phyloP scores from a whole-genome alignment of 2,113 vertebrate species.

The Notothenia coriiceps region DNA sequence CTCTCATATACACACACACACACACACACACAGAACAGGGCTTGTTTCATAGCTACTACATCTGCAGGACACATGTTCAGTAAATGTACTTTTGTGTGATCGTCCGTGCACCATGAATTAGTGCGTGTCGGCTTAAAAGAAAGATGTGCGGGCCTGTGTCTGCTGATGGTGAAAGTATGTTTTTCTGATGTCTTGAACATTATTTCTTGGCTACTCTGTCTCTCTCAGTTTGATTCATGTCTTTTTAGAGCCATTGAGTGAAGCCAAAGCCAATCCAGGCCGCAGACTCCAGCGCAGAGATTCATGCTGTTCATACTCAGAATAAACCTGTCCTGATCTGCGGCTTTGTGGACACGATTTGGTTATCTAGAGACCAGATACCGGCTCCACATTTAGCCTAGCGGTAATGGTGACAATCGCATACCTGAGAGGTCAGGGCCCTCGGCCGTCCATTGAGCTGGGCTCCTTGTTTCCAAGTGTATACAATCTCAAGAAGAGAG shows the following conservation, averaged over 20 bases:
- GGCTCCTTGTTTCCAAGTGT: background rate
- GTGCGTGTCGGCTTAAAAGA: constrained; percentile 60
- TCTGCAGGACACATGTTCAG: constrained; percentile 82
- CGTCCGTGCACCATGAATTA: constrained; percentile 59
- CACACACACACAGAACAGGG: constrained; percentile 65
- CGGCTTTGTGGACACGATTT: constrained; percentile 47
- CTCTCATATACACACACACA: constrained; percentile 57
- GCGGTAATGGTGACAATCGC: constrained; percentile 7
- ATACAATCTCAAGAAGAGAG: background rate
- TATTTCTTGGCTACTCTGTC: constrained; percentile 64
- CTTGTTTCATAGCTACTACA: constrained; percentile 73
- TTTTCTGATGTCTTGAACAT: constrained; percentile 65
- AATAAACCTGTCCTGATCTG: constrained; percentile 53
- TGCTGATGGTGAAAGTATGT: constrained; percentile 67
- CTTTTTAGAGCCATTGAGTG: constrained; percentile 47
- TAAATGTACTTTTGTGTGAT: constrained; percentile 57
- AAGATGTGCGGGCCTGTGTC: constrained; percentile 61
- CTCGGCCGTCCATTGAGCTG: background rate
- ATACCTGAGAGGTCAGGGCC: constrained; percentile 28
- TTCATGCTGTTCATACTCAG: constrained; percentile 61
- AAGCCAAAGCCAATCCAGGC: constrained; percentile 42
- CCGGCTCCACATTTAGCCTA: constrained; percentile 31
- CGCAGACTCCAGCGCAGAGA: constrained; percentile 43
- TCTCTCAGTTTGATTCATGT: constrained; percentile 64
- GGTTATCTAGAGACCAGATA: constrained; percentile 30